phyloP scores from a whole-genome alignment of 92 coral and sea anemone species.

The Epizoanthus scotinus region DNA sequence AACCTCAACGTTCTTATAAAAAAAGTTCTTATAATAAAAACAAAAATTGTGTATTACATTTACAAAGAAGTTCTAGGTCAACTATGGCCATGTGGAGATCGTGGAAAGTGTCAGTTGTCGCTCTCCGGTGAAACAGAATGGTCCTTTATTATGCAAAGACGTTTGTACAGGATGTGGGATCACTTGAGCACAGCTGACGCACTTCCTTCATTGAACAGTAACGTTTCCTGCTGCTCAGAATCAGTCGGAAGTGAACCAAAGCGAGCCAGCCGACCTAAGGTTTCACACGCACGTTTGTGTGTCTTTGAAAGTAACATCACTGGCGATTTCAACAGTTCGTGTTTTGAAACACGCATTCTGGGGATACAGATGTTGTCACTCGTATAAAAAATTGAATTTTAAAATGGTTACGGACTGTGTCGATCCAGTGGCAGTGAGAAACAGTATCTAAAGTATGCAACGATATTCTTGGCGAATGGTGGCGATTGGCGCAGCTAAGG shows the following conservation, averaged over 20 bases:
- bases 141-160: not conserved
- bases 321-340: not conserved
- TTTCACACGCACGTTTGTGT: not conserved
- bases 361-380: too few species aligned
- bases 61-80: not conserved
- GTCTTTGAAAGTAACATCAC: not conserved
- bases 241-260: not conserved
- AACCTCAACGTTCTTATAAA: too few species aligned
- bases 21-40: too few species aligned
- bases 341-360: not conserved
- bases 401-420: too few species aligned
- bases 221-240: not conserved
- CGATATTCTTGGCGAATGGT: too few species aligned
- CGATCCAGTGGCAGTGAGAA: too few species aligned
- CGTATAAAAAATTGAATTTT: too few species aligned
- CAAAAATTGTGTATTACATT: too few species aligned
- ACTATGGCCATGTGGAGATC: not conserved
- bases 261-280: not conserved
- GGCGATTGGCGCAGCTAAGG: too few species aligned
- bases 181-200: not conserved
- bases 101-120: not conserved
- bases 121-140: not conserved
- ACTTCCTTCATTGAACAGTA: not conserved
- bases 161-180: not conserved
- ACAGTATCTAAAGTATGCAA: too few species aligned